Evolutionary conservation across 64 coral and sea anemone genomes (phyloP).

Genomic region (Trachythela sp.): DNA sequence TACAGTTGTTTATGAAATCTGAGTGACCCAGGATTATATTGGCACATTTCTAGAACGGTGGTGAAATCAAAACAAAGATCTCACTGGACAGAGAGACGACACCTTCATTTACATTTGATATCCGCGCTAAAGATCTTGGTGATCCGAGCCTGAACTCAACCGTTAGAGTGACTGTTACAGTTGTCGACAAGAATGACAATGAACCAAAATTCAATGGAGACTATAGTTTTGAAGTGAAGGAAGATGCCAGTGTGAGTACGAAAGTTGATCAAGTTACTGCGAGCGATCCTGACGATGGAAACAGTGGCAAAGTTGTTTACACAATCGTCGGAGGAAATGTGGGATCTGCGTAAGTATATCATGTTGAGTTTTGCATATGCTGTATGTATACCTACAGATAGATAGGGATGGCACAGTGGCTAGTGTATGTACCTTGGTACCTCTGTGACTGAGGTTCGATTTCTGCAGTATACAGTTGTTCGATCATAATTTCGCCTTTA

Average conservation of each 20-base stretch:
- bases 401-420: no score
- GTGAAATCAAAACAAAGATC: background rate
- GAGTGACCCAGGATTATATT: no score
- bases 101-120: background rate
- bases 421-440: no score
- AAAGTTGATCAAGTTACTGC: background rate
- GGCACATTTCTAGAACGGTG: background rate
- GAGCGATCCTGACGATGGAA: background rate
- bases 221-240: background rate
- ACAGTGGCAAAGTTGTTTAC: background rate
- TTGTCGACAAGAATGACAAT: constrained; percentile 74
- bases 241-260: background rate
- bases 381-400: no score
- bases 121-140: background rate
- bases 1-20: no score
- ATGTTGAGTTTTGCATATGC: no score
- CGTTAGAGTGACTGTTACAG: constrained; percentile 42
- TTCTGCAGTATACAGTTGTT: no score
- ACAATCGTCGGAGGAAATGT: background rate
- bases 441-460: no score
- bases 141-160: background rate
- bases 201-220: constrained; percentile 37
- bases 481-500: no score
- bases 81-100: background rate
- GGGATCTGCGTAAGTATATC: background rate